phyloP scores from a whole-genome alignment of 2,113 vertebrate species.

The Columbina picui region DNA sequence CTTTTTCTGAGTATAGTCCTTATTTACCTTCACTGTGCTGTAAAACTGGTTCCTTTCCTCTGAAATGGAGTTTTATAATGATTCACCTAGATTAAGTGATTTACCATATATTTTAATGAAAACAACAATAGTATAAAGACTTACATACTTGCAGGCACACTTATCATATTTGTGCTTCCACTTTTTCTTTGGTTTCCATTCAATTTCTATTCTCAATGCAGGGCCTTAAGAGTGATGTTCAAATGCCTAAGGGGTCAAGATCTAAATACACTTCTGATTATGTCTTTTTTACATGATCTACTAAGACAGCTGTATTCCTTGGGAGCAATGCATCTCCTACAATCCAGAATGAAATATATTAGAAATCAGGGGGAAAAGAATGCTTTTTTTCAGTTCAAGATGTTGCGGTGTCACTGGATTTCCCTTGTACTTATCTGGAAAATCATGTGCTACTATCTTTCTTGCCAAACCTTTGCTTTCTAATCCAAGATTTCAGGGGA shows the following conservation, averaged over 20 bases:
- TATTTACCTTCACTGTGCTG: background rate
- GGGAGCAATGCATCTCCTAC: background rate
- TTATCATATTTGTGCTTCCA: background rate
- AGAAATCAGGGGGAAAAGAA: rapidly evolving
- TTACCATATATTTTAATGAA: background rate
- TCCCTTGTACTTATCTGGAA: background rate
- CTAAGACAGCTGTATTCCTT: background rate
- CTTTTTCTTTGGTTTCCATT: background rate
- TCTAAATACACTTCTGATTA: background rate
- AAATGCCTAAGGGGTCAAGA: background rate
- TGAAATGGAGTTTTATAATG: background rate
- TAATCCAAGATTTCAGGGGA: background rate
- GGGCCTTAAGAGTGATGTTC: background rate
- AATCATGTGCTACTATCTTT: background rate
- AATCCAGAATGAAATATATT: background rate
- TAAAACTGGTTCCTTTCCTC: background rate
- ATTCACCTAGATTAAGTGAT: background rate
- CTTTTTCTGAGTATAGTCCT: background rate
- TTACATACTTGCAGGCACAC: background rate
- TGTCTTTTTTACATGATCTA: background rate
- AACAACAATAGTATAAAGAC: background rate
- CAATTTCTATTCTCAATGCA: background rate
- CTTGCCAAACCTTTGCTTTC: background rate
- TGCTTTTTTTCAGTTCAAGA: background rate
- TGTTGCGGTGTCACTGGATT: background rate